phyloP scores from a whole-genome alignment of 2,797 vertebrate species.

The Gadopsis bispinosus region DNA sequence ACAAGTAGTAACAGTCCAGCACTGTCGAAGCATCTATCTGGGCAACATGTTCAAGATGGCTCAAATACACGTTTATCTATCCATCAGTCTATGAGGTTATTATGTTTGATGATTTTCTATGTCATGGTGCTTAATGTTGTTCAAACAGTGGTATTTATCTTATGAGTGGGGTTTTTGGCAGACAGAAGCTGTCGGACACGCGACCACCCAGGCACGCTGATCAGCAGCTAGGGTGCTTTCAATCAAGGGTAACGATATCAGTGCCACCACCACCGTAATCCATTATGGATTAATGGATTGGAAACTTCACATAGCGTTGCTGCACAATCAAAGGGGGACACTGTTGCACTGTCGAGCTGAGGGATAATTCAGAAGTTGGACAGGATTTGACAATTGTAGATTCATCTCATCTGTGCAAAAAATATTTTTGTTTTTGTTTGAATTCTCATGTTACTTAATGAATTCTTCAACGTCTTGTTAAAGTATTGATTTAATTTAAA shows the following conservation, averaged over 20 bases:
- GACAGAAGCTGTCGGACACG: conserved; percentile 8
- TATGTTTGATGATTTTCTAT: conserved; percentile 7
- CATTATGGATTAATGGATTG: conserved; percentile 53
- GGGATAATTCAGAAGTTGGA: neutral
- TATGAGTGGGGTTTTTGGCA: neutral
- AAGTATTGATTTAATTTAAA: conserved; percentile 17
- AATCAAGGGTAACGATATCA: conserved; percentile 35
- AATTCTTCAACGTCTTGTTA: neutral
- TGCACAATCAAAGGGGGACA: conserved; percentile 39
- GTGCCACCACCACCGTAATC: conserved; percentile 31
- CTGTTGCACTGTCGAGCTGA: conserved; percentile 23
- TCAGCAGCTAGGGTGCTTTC: conserved; percentile 18
- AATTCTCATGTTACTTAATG: too few relatives aligned
- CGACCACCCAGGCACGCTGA: conserved; percentile 13
- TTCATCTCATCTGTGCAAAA: neutral
- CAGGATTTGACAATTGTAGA: conserved; percentile 3
- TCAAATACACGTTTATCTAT: conserved; percentile 5
- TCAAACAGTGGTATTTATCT: conserved; percentile 8
- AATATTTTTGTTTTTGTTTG: too few relatives aligned
- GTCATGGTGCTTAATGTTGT: neutral
- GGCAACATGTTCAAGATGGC: conserved; percentile 13
- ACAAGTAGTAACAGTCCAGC: conserved; percentile 16
- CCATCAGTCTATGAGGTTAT: neutral
- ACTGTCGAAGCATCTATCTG: neutral
- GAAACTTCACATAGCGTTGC: conserved; percentile 33